Conservation (phyloP, 2,113 vertebrate genomes). For the Silurus meridionalis region DNA sequence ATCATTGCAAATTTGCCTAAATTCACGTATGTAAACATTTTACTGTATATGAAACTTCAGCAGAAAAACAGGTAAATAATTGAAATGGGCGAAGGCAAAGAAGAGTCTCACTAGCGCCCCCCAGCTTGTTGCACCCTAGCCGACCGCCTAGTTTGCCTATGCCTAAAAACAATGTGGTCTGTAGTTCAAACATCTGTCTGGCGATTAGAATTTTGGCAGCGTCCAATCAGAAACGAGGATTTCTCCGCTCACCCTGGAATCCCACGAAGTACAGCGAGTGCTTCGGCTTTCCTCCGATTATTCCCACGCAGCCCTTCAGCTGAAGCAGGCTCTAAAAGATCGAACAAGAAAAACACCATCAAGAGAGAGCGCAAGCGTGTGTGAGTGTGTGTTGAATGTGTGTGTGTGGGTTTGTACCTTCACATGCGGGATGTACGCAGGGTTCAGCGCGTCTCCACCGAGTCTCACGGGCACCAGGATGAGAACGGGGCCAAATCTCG, state of each 20-base stretch:
- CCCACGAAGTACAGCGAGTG: slow-evolving; percentile 88
- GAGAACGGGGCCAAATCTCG: slow-evolving; percentile 66
- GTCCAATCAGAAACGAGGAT: neutral
- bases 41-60: too few species aligned
- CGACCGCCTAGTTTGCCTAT: too few species aligned
- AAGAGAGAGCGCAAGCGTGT: neutral
- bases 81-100: too few species aligned
- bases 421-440: slow-evolving; percentile 77
- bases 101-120: too few species aligned
- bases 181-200: neutral
- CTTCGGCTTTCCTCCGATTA: slow-evolving; percentile 88
- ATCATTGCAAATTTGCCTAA: too few species aligned
- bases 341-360: neutral
- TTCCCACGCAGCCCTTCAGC: slow-evolving; percentile 82
- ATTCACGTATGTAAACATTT: too few species aligned
- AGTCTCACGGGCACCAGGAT: slow-evolving; percentile 86
- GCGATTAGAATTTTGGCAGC: neutral
- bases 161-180: too few species aligned
- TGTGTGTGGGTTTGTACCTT: slow-evolving; percentile 71
- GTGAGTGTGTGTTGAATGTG: neutral
- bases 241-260: slow-evolving; percentile 78
- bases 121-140: too few species aligned
- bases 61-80: too few species aligned
- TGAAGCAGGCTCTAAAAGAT: slow-evolving; percentile 77
- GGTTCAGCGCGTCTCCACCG: slow-evolving; percentile 84